Evolutionary conservation across 2,888 invertebrate genomes (phyloP).

Genomic region (Halictus quadricinctus): DNA sequence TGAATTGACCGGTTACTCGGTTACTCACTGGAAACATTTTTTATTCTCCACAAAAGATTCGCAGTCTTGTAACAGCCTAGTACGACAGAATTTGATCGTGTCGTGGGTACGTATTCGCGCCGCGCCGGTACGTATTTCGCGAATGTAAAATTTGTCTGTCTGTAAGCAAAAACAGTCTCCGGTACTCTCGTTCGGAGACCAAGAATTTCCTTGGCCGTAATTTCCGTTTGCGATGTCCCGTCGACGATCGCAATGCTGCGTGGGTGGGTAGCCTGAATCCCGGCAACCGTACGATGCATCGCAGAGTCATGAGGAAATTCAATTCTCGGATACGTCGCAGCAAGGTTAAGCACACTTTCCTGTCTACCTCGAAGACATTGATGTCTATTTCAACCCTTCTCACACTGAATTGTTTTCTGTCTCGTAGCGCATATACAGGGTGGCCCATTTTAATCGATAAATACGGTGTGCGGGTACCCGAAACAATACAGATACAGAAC

Average conservation of each 20-base stretch:
- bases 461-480: no score
- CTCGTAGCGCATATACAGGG: background rate
- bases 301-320: slow-evolving; percentile 51
- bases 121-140: slow-evolving; percentile 8
- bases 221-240: slow-evolving; percentile 52
- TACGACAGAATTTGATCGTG: slow-evolving; percentile 46
- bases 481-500: no score
- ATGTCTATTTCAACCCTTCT: slow-evolving; percentile 13
- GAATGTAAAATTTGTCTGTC: slow-evolving; percentile 5
- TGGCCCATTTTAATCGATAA: background rate
- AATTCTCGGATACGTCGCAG: slow-evolving; percentile 45
- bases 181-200: slow-evolving; percentile 30
- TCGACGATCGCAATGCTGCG: slow-evolving; percentile 39
- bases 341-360: slow-evolving; percentile 36
- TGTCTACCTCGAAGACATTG: slow-evolving; percentile 17
- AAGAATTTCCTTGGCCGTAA: slow-evolving; percentile 53
- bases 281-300: slow-evolving; percentile 18
- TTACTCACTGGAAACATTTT: background rate
- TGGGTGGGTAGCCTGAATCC: slow-evolving; percentile 40
- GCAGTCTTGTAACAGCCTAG: background rate
- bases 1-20: no score
- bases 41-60: background rate
- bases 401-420: background rate
- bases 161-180: slow-evolving; percentile 2
- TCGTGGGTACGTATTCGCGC: slow-evolving; percentile 19